Evolutionary conservation across 2,888 invertebrate genomes (phyloP).

Genomic region (Marasmarcha lunaedactyla): DNA sequence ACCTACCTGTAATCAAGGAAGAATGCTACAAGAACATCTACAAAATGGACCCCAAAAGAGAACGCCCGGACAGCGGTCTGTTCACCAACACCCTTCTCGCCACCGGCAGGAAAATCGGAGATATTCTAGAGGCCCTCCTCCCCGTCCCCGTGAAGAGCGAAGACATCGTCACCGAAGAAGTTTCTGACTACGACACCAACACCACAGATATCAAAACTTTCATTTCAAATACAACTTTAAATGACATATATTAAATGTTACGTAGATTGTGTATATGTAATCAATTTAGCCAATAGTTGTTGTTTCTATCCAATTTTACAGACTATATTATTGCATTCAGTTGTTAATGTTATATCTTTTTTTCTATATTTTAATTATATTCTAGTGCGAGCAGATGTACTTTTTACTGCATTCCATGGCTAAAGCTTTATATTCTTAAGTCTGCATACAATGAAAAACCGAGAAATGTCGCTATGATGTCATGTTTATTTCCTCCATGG

Average conservation of each 20-base stretch:
- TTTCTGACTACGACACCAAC: constrained; percentile 48
- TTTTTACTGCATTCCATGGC: not conserved
- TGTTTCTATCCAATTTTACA: no score
- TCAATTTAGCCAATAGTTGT: no score
- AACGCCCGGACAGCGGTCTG: constrained; percentile 27
- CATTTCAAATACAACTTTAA: constrained; percentile 16
- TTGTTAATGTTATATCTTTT: no score
- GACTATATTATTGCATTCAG: no score
- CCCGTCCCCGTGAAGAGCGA: constrained; percentile 52
- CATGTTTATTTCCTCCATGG: no score
- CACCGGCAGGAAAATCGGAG: constrained; percentile 48
- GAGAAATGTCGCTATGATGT: no score
- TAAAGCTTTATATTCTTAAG: not conserved
- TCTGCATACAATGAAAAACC: no score
- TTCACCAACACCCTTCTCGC: constrained; percentile 43
- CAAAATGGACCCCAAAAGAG: constrained; percentile 33
- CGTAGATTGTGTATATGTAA: no score
- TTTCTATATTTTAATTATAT: no score
- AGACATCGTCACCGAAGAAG: constrained; percentile 49
- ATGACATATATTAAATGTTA: no score
- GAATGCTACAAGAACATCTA: constrained; percentile 47
- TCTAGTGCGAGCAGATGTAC: no score
- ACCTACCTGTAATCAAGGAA: constrained; percentile 47
- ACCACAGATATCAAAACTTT: constrained; percentile 50
- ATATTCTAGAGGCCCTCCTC: constrained; percentile 42